These are phyloP conservation scores for Coilia nasus DNA, from an alignment of 2,797 vertebrate genomes.

Conservation along the genomic window DNA sequence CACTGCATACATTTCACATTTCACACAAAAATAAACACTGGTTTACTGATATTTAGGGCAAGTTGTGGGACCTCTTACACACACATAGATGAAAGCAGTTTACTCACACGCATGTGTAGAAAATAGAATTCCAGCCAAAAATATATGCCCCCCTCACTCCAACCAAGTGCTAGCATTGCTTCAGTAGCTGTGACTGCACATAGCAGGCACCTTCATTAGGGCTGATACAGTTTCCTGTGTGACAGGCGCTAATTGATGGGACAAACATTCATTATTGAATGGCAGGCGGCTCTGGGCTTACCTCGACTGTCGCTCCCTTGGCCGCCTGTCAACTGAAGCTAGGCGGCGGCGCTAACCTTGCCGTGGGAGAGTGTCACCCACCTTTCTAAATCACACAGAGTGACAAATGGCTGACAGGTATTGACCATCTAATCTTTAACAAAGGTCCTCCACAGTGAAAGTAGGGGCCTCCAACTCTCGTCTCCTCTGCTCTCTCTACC, in stretches of 20 bases:
- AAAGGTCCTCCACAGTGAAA: conserved; percentile 47
- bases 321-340: conserved; percentile 65
- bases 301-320: conserved; percentile 65
- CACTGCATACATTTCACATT: neutral
- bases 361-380: conserved; percentile 59
- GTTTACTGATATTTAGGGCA: neutral
- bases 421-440: conserved; percentile 71
- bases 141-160: neutral
- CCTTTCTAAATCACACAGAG: conserved; percentile 61
- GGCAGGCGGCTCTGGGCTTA: conserved; percentile 63
- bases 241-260: conserved; percentile 74
- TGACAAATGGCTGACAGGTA: conserved; percentile 66
- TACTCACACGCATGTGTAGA: neutral
- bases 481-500: conserved; percentile 17
- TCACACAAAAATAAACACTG: neutral
- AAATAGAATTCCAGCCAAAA: neutral
- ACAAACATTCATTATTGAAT: conserved; percentile 72
- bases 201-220: conserved; percentile 56
- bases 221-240: conserved; percentile 69
- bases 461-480: neutral
- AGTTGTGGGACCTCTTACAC: neutral
- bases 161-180: conserved; percentile 38
- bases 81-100: neutral
- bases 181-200: conserved; percentile 33
- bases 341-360: conserved; percentile 63